These are phyloP conservation scores for Patella vulgata DNA, from an alignment of 1,140 invertebrate species.

Conservation along the genomic window DNA sequence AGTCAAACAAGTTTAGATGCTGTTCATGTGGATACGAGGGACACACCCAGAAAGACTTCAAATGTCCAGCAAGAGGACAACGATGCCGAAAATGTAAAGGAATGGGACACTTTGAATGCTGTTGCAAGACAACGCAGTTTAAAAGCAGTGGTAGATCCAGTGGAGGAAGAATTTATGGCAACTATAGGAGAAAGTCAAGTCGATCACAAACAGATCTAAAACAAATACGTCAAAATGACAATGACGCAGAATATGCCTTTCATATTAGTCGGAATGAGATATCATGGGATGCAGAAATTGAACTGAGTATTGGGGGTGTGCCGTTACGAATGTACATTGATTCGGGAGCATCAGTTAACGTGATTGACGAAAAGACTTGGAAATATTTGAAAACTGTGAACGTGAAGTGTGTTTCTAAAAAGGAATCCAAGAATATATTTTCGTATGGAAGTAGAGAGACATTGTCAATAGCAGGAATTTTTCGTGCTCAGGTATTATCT, in stretches of 20 bases:
- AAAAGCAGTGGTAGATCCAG: constrained; percentile 1
- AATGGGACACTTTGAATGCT: background rate
- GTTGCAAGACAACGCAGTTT: constrained; percentile 6
- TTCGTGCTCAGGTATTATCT: background rate
- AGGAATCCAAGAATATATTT: background rate
- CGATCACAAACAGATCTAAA: background rate
- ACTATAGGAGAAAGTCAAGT: background rate
- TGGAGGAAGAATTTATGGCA: background rate
- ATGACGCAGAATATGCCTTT: constrained; percentile 10
- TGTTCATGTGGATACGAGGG: no score
- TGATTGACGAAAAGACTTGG: constrained; percentile 14
- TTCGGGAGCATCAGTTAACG: constrained; percentile 20
- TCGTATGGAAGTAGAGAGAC: constrained; percentile 6
- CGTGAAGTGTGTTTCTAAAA: constrained; percentile 8
- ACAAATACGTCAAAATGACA: background rate
- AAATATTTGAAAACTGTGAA: constrained; percentile 2
- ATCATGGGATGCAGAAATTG: background rate
- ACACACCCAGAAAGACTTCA: no score
- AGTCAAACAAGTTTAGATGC: no score
- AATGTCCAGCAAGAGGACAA: background rate
- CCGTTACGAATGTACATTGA: constrained; percentile 4
- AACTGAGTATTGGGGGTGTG: constrained; percentile 1
- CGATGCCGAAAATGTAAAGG: background rate
- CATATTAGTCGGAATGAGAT: background rate
- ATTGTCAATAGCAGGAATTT: constrained; percentile 4